Evolutionary conservation across 2,113 vertebrate genomes (phyloP), one percentile per base, ranked within the genome.

Genomic region (Orientallactaga bullata): DNA sequence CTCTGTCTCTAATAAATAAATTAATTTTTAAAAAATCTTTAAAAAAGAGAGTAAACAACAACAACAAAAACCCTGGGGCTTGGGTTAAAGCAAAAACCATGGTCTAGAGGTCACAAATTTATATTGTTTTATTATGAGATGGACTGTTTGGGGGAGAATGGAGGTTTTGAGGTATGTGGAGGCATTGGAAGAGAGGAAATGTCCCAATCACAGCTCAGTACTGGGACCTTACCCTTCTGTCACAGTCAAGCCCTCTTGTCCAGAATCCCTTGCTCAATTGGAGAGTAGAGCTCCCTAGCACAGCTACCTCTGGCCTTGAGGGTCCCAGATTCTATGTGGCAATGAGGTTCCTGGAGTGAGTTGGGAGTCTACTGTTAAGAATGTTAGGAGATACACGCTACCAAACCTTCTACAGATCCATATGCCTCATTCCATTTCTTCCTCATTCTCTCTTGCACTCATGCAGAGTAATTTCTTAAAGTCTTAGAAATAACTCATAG

Each of bases 1-100:
- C n/a, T n/a, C n/a, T n/a, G n/a, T n/a, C n/a, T n/a, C n/a, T n/a
- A n/a, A n/a, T n/a, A n/a, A n/a, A n/a, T n/a, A n/a, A n/a, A n/a
- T n/a, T n/a, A n/a, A n/a, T n/a, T n/a, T n/a, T n/a, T n/a, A n/a
- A n/a, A n/a, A n/a, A n/a, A n/a, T n/a, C n/a, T n/a, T n/a, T n/a
- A n/a, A n/a, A n/a, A n/a, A n/a, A n/a, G n/a, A n/a, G n/a, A n/a
- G n/a, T n/a, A n/a, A n/a, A 39, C 23, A 69, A 28, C 26, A 39
- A 83, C 26, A 32, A 60, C 24, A 30, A 72, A n/a, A 60, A 13
- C 72, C 37, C 10, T 72, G 3, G 23, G 8, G n/a, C 71, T 85
- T 12, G 3, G 21, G 17, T 87, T 95, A 60, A 95, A 89, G 47
- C 37, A 85, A 93, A 84, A 80, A 51, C 63, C n/a, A 81, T 28